Evolutionary conservation across 2,113 vertebrate genomes (phyloP).

Genomic region (Embiotoca jacksoni): DNA sequence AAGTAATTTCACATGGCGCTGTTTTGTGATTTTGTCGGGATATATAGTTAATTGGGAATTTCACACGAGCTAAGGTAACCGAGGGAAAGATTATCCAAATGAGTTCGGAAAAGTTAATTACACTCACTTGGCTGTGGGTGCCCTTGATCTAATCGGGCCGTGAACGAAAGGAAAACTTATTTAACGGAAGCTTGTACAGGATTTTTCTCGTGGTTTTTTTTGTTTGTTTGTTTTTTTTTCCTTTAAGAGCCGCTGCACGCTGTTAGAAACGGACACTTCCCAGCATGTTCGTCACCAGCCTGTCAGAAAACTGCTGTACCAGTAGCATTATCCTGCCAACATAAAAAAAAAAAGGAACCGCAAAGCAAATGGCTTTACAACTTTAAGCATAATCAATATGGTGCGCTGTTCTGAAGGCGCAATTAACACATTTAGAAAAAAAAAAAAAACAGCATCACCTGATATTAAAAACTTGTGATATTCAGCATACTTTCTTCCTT

Average conservation of each 20-base stretch:
- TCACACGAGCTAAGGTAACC: constrained; percentile 70
- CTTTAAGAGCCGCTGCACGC: constrained; percentile 30
- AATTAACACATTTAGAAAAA: constrained; percentile 82
- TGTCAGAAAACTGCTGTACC: constrained; percentile 69
- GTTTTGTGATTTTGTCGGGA: constrained; percentile 61
- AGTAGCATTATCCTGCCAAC: constrained; percentile 28
- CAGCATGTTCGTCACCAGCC: constrained; percentile 49
- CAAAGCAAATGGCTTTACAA: constrained; percentile 67
- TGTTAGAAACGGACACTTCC: constrained; percentile 43
- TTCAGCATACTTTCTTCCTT: constrained; percentile 64
- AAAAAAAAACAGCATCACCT: constrained; percentile 58
- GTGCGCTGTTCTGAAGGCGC: constrained; percentile 61
- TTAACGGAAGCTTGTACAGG: constrained; percentile 20
- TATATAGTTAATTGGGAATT: constrained; percentile 77
- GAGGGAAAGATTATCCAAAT: constrained; percentile 70
- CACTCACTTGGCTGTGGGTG: constrained; percentile 59
- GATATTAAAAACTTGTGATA: constrained; percentile 75
- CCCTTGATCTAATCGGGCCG: constrained; percentile 53
- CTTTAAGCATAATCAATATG: constrained; percentile 77
- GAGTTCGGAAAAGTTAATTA: constrained; percentile 74
- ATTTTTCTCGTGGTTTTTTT: constrained; percentile 55
- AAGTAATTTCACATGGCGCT: constrained; percentile 71
- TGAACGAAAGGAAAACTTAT: constrained; percentile 46
- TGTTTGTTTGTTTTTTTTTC: constrained; percentile 30
- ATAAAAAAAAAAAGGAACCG: constrained; percentile 47